These are phyloP conservation scores for Siphonodentalium dalli DNA, from an alignment of 2,888 invertebrate species.

Conservation along the genomic window DNA sequence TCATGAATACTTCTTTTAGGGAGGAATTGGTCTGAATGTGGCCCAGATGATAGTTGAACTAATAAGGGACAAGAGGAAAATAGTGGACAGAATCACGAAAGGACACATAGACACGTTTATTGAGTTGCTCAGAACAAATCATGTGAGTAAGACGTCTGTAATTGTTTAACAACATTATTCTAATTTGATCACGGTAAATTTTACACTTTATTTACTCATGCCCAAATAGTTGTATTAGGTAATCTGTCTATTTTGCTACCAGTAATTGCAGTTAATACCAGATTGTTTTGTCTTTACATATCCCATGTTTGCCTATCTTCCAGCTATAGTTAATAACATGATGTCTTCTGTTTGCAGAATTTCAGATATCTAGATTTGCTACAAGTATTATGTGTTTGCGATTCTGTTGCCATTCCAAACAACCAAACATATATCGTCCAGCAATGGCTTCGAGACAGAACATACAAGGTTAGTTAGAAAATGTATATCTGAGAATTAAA, in stretches of 20 bases:
- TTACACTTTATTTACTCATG: too few relatives aligned
- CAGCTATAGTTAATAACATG: too few relatives aligned
- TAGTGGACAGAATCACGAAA: constrained; percentile 62
- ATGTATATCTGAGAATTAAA: too few relatives aligned
- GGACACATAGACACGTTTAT: constrained; percentile 62
- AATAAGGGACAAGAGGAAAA: constrained; percentile 63
- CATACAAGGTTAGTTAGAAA: too few relatives aligned
- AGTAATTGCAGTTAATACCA: neutral
- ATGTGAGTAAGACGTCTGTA: too few relatives aligned
- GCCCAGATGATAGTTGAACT: constrained; percentile 65
- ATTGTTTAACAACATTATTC: too few relatives aligned
- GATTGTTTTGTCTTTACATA: neutral
- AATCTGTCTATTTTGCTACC: neutral
- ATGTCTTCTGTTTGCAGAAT: constrained; percentile 42
- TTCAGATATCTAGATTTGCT: constrained; percentile 61
- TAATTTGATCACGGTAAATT: too few relatives aligned
- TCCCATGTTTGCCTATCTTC: neutral
- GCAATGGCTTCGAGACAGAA: constrained; percentile 58
- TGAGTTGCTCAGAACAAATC: constrained; percentile 51
- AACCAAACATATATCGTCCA: constrained; percentile 64
- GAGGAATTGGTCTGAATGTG: constrained; percentile 63
- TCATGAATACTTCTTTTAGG: constrained; percentile 41
- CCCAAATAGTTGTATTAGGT: too few relatives aligned
- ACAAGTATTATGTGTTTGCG: constrained; percentile 64
- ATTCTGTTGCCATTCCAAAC: constrained; percentile 62